Conservation (phyloP, 2,888 invertebrate species). For the Nowickia ferox region DNA sequence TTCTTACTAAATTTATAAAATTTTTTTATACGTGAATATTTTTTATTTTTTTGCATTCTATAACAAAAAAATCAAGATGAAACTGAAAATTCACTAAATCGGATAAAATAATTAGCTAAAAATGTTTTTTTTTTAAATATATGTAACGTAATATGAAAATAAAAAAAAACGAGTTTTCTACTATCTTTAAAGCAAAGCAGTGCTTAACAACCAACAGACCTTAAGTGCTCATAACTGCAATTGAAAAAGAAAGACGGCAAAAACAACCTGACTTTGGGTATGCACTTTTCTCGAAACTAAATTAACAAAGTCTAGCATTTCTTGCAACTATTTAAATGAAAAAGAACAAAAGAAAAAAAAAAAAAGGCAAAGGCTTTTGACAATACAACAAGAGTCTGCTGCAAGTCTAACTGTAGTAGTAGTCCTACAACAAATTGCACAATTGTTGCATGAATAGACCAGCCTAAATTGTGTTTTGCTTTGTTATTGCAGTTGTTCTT, state of each 20-base stretch:
- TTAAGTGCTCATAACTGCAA: constrained; percentile 27
- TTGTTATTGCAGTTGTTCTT: constrained; percentile 20
- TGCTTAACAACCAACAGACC: constrained; percentile 6
- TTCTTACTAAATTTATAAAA: too few species aligned
- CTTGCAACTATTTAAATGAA: constrained; percentile 24
- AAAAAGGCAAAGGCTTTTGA: constrained; percentile 1
- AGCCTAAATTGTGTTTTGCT: constrained; percentile 56
- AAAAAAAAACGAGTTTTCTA: too few species aligned
- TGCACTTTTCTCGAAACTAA: constrained; percentile 26
- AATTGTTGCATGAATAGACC: constrained; percentile 61
- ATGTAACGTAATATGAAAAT: too few species aligned
- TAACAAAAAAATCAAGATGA: too few species aligned
- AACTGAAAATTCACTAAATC: too few species aligned
- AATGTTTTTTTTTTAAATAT: too few species aligned
- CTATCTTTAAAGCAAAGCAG: background rate
- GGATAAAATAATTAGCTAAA: too few species aligned
- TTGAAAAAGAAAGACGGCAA: background rate
- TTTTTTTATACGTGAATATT: too few species aligned
- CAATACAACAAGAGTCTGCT: constrained; percentile 29
- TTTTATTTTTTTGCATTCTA: too few species aligned
- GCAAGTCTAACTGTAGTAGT: constrained; percentile 40
- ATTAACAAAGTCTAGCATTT: constrained; percentile 30
- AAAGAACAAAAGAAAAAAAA: background rate
- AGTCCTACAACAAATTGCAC: constrained; percentile 50
- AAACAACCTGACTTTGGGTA: constrained; percentile 16